Conservation (phyloP, 2,113 vertebrate genomes). For the Cichladusa arquata region DNA sequence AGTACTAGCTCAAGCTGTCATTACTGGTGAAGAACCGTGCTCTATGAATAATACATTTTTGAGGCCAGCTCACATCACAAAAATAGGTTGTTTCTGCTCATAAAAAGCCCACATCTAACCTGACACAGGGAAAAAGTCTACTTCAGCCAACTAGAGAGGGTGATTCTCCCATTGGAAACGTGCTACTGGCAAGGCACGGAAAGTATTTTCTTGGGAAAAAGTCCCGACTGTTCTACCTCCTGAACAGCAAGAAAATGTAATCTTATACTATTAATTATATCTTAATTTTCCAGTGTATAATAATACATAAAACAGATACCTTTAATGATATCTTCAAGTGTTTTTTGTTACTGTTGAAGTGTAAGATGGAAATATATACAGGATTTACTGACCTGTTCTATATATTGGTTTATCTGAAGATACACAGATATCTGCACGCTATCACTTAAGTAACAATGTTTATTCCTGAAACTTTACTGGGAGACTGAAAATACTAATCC, state of each 20-base stretch:
- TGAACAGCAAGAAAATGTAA: background rate
- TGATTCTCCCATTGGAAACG: background rate
- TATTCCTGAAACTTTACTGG: background rate
- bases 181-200: background rate
- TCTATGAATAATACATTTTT: constrained; percentile 65
- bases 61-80: constrained; percentile 31
- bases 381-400: background rate
- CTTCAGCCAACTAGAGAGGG: background rate
- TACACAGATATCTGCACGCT: background rate
- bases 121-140: constrained; percentile 6
- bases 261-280: background rate
- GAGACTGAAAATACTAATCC: background rate
- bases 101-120: constrained; percentile 48
- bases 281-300: constrained; percentile 12
- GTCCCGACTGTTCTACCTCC: background rate
- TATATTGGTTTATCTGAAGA: background rate
- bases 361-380: background rate
- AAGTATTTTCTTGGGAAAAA: constrained; percentile 32
- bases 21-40: constrained; percentile 30
- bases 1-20: constrained; percentile 54
- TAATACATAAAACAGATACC: background rate
- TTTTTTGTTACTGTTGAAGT: background rate
- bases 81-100: constrained; percentile 51
- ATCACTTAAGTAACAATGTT: background rate
- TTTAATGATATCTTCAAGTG: background rate